These are phyloP conservation scores for Sprattus sprattus DNA, from an alignment of 2,113 vertebrate species.

Conservation along the genomic window DNA sequence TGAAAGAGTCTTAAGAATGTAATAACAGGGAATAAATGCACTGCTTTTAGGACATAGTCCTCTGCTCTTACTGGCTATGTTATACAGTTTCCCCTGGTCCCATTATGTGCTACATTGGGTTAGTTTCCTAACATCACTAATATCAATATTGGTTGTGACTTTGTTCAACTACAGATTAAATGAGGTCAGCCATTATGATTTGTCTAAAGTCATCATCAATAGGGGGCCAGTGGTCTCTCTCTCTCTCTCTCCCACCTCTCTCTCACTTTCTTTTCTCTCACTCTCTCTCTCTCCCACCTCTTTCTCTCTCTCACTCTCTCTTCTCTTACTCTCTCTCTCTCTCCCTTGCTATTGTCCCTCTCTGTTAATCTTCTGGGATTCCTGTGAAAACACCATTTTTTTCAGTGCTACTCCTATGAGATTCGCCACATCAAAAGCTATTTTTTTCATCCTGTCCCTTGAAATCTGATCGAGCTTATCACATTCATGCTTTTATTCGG, in stretches of 20 bases:
- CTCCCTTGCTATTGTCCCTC: background rate
- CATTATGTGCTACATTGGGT: background rate
- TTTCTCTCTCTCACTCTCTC: too few relatives aligned
- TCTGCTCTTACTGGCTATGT: background rate
- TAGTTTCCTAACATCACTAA: background rate
- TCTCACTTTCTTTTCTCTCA: too few relatives aligned
- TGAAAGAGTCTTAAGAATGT: too few relatives aligned
- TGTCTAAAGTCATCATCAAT: background rate
- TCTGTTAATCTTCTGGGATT: background rate
- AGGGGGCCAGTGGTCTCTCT: too few relatives aligned
- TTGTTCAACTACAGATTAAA: background rate
- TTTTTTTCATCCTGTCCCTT: background rate
- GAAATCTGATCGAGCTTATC: background rate
- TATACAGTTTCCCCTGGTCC: background rate
- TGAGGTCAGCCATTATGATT: background rate
- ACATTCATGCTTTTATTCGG: background rate
- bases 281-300: too few relatives aligned
- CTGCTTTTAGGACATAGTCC: background rate
- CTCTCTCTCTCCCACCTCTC: too few relatives aligned
- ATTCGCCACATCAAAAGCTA: background rate
- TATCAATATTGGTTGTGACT: background rate
- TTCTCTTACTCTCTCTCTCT: too few relatives aligned
- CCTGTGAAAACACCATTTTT: background rate
- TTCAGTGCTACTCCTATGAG: background rate
- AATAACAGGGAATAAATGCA: background rate